Evolutionary conservation across 2,113 vertebrate species (phyloP), one percentile per base, ranked within the genome.

Genomic region (Megaceryle torquata): DNA sequence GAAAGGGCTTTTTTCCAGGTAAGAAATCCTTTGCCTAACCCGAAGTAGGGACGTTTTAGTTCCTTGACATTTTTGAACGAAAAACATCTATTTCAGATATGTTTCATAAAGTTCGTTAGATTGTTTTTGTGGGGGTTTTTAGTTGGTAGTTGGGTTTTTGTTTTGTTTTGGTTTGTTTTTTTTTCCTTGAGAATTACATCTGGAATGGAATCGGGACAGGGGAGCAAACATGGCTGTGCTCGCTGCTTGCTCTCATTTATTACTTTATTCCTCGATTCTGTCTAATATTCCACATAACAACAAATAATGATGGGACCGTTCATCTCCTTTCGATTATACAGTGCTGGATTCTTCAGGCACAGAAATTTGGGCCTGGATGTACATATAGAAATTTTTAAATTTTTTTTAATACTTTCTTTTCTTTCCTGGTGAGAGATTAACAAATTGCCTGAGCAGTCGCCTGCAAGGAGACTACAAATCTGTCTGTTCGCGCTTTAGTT

Each of bases 81-180:
- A 82, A 69, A 14, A 0, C 0, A 3, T 31, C 12, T 31, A 18
- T 80, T 83, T 60, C 25, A 17, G 29, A 1, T 15, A 21, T 5
- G 2, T 48, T 70, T 82, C 24, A 19, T 41, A 1, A 64, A 75
- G 13, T 16, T 59, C 54, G 24, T 41, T 46, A 13, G 12, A 9
- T 65, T 65, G 14, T 4, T 8, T 41, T 41, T 24, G 20, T 22
- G 17, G 37, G 37, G 37, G 37, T 37, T 37, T 21, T 59, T 59
- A 21, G 20, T 51, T 26, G 50, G 26, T 51, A 7, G 37, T 48
- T 48, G 46, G 16, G 3, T 18, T 54, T 54, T 17, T 54, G 29
- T 17, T 35, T 35, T 69, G 46, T 28, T 53, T 46, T 29, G 5
- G 4, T 22, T 22, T 39, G 41, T 41, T 51, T 7, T 41, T 51